Base-by-base conservation (phyloP, 2,888 invertebrate species). In the Eubasilissa splendida region DNA sequence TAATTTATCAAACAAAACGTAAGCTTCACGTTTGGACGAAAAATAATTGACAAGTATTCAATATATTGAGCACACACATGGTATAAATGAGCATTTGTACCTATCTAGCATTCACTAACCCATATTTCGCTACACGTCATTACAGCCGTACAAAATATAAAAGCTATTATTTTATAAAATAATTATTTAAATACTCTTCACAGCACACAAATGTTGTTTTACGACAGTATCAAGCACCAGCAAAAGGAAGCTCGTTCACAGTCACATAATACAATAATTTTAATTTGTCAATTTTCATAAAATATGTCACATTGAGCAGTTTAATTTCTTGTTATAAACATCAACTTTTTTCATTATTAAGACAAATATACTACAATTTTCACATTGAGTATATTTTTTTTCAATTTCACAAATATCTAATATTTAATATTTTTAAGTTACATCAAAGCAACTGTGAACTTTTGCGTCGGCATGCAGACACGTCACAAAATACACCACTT, bases 161-260 rank as follows among this genome's bases (percentile, higher is more conserved):
- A 58, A 4, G 58, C 9, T 42, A 42, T 42, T 42, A 42, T 42
- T 42, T 58, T 58, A 4, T n/a, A 8, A 58, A 58, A 11, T 9
- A 58, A 58, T 58, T 58, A 58, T 68, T 68, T 52, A 54, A 70
- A 22, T 70, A 70, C 70, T 70, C 53, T 70, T 70, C 70, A 70
- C 70, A 70, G 70, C 70, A 53, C 70, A 22, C 22, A 73, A 58
- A 68, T 73, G 31, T 56, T 33, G 33, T 33, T 33, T 22, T 42
- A 58, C 71, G 12, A 11, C 22, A 54, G 71, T 56, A 56, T 56
- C 11, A 73, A 73, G 71, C 71, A 73, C 56, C 71, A 73, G 11
- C 31, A n/a, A 58, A 56, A 33, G 33, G 31, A 70, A 70, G 70
- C 70, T 9, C 10, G 68, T 68, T n/a, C 68, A 68, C 68, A 68